Conservation (phyloP, 2,113 vertebrate genomes). For the Cebidichthys violaceus region DNA sequence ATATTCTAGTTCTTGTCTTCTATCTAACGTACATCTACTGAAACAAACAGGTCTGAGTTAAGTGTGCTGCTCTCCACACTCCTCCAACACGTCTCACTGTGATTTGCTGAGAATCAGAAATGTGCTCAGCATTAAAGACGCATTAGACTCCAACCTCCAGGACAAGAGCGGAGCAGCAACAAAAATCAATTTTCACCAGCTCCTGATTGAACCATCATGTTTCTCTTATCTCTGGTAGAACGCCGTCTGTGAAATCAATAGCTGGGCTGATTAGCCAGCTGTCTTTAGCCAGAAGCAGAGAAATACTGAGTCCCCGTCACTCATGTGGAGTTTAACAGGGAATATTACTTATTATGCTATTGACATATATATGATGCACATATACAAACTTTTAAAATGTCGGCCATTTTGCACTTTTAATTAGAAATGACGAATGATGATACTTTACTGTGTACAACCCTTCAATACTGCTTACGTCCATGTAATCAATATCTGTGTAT, state of each 20-base stretch:
- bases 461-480: neutral
- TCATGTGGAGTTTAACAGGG: too few relatives aligned
- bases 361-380: neutral
- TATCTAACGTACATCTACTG: too few relatives aligned
- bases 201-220: conserved; percentile 68
- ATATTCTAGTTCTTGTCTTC: too few relatives aligned
- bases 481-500: neutral
- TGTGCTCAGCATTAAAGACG: conserved; percentile 49
- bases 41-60: too few relatives aligned
- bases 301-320: too few relatives aligned
- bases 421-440: neutral
- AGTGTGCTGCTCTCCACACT: neutral
- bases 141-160: conserved; percentile 36
- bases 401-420: neutral
- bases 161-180: conserved; percentile 39
- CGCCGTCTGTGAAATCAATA: conserved; percentile 60
- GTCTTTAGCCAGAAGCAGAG: conserved; percentile 38
- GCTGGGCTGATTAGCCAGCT: conserved; percentile 53
- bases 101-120: conserved; percentile 46
- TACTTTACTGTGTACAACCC: neutral
- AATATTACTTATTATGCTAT: neutral
- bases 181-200: conserved; percentile 60
- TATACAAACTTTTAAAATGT: neutral
- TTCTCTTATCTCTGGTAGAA: conserved; percentile 61
- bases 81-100: neutral